These are phyloP conservation scores for Telmatochromis sp. DNA, from an alignment of 2,113 vertebrate genomes.

Conservation along the genomic window DNA sequence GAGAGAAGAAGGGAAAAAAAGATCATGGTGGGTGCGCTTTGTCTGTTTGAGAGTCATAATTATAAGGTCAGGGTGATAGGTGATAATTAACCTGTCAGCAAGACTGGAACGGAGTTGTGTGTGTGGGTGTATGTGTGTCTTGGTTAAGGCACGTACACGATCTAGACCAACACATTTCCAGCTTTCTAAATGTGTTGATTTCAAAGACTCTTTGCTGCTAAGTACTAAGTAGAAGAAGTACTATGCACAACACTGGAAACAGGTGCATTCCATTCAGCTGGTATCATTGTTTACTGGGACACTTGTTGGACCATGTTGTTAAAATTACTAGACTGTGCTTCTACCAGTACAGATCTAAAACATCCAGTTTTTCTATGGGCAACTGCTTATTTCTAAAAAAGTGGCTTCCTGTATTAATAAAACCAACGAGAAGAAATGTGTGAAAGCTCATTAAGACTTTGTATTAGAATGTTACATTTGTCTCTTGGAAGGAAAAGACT, in stretches of 20 bases:
- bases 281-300: background rate
- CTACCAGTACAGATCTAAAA: background rate
- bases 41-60: constrained; percentile 53
- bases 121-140: background rate
- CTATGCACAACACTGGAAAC: background rate
- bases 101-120: background rate
- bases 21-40: constrained; percentile 3
- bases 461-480: background rate
- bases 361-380: background rate
- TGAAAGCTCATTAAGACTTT: constrained; percentile 3
- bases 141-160: background rate
- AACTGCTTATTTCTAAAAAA: background rate
- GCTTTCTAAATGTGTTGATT: background rate
- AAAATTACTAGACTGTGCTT: background rate
- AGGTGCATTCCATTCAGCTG: background rate
- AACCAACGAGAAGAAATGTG: background rate
- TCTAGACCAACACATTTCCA: background rate
- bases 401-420: background rate
- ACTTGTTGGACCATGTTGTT: background rate
- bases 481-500: background rate
- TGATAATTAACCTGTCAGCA: constrained; percentile 61
- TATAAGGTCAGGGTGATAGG: constrained; percentile 51
- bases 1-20: background rate
- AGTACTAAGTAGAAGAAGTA: too few species aligned
- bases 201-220: background rate